Evolutionary conservation across 2,797 vertebrate genomes (phyloP), one percentile per base, ranked within the genome.

Genomic region (Poecilia picta): DNA sequence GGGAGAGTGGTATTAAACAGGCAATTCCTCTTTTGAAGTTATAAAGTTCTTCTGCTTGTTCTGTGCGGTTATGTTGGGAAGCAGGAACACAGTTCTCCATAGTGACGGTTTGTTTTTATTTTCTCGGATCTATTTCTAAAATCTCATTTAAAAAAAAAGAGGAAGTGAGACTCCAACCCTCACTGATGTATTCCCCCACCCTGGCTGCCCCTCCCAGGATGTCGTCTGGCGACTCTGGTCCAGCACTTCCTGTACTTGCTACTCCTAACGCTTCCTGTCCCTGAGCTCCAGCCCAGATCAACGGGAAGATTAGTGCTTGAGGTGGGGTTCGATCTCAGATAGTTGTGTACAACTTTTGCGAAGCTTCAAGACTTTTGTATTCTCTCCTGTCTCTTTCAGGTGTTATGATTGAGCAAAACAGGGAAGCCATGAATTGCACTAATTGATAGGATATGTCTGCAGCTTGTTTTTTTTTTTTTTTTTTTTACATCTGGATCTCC

Each of bases 201-300:
- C 73, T 18, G 6, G n/a, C 84, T 70, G 80, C 88, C 89, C 91
- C 93, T 88, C 91, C 89, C 92, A 94, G 95, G 95, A 96, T 94
- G 91, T 89, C 70, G 80, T 79, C 90, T 91, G 81, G 81, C 78
- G 83, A 87, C 88, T 92, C 74, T 89, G 89, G 86, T 91, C 88
- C 88, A 85, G 88, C 64, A 83, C 85, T 94, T 95, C 93, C 94
- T 94, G 87, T 85, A 47, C 79, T 87, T 91, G n/a, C 84, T 92
- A 93, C 93, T 93, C 91, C 85, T 85, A 88, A 64, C 81, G 84
- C 90, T 95, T 96, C 95, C 95, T 96, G 92, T 92, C 90, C 77
- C 87, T 77, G 81, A 86, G 88, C 87, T 77, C 80, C 75, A 76
- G 83, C 87, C 84, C 85, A 86, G 93, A 95, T 95, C 88, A 94